Base-by-base conservation (phyloP, 2,888 invertebrate species). In the Camponotus fellah region DNA sequence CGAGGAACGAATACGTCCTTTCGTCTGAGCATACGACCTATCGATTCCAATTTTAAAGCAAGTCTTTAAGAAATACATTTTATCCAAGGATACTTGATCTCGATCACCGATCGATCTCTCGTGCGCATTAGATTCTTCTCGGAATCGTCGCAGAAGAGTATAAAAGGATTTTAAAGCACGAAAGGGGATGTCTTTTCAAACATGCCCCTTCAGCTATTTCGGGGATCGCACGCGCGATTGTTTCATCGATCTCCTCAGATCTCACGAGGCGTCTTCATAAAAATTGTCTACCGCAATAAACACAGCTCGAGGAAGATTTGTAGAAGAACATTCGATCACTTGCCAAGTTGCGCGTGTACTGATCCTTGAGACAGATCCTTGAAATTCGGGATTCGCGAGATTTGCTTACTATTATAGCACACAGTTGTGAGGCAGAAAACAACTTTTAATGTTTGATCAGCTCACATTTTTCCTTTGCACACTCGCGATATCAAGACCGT, bases 61-160 rank as follows among this genome's bases (percentile, higher is more conserved):
- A 68, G 43, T 68, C 43, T 43, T 77, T 43, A 68, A 43, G 32
- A 77, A 68, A 77, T 17, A 14, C 32, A 66, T 32, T 21, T 56
- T 40, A 40, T 66, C 2, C 53, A 14, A 40, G 53, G 26, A 40
- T 76, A 75, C n/a, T 43, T 46, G 26, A 66, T 32, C 32, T 8
- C 8, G 14, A 69, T 69, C 74, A 34, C n/a, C 37, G 37, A 56
- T 68, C 43, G 14, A 21, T 40, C 32, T 66, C n/a, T 56, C 40
- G 3, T 40, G 32, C 21, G 17, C 32, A 43, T 26, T 40, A 9
- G 9, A 21, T 56, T 32, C 43, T 77, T 68, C n/a, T 34, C 58
- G 21, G 14, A 17, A 53, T 53, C 14, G 9, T 43, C 32, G 53
- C 32, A 14, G 32, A 32, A 58, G 12, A 26, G 21, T 56, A 71